Percentiles rank a stretch among this genome's conserved stretches.
phyloP scores from a whole-genome alignment of 1,140 invertebrate genomes.

The Solenopsis fugax region DNA sequence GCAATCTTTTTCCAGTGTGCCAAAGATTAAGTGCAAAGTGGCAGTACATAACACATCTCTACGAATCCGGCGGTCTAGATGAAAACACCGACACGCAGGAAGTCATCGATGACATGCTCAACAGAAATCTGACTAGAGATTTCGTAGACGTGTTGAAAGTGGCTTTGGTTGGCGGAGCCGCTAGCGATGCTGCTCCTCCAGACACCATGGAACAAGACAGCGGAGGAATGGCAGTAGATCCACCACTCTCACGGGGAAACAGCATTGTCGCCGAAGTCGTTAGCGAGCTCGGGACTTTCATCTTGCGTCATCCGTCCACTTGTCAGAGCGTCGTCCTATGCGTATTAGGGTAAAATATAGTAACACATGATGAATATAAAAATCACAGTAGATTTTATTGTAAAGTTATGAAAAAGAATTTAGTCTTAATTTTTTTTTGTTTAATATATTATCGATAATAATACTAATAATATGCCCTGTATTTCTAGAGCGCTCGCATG shows the following conservation, averaged over 20 bases:
- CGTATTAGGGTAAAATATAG: conserved; percentile 86
- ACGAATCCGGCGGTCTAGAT: conserved; percentile 91
- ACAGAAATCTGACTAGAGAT: conserved; percentile 94
- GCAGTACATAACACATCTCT: conserved; percentile 91
- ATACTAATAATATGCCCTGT: background rate
- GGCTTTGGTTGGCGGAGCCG: conserved; percentile 87
- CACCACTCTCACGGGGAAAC: conserved; percentile 87
- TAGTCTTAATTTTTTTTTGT: background rate
- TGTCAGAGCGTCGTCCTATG: conserved; percentile 89
- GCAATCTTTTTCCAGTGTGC: conserved; percentile 88
- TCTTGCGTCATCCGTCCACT: conserved; percentile 89
- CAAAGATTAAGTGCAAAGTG: conserved; percentile 92
- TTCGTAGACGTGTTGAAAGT: conserved; percentile 94
- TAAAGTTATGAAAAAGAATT: background rate
- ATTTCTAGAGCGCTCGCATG: conserved; percentile 91
- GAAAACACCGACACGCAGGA: conserved; percentile 94
- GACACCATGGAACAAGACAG: conserved; percentile 90
- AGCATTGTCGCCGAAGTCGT: conserved; percentile 89
- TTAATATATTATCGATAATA: background rate
- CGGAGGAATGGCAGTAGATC: conserved; percentile 88
- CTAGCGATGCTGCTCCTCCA: conserved; percentile 84
- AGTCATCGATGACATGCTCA: conserved; percentile 95
- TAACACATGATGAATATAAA: background rate
- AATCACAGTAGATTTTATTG: background rate
- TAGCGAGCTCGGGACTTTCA: conserved; percentile 91